Evolutionary conservation across 2,113 vertebrate species (phyloP).

Genomic region (Mobula hypostoma): DNA sequence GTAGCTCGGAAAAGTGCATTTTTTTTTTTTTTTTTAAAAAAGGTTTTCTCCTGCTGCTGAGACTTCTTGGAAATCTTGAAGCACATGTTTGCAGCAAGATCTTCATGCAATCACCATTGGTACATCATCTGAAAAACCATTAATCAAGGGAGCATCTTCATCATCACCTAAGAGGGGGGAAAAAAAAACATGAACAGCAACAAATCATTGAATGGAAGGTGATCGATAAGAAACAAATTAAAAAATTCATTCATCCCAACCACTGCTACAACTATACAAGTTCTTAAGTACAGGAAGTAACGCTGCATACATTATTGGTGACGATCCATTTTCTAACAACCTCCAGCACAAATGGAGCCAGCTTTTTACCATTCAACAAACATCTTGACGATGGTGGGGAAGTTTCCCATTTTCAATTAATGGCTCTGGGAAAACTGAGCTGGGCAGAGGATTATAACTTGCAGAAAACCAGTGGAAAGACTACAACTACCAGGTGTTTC

Average conservation of each 20-base stretch:
- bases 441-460: neutral
- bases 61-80: slow-evolving; percentile 59
- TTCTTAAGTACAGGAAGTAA: neutral
- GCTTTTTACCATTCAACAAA: neutral
- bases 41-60: neutral
- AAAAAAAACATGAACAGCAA: slow-evolving; percentile 36
- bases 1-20: slow-evolving; percentile 71
- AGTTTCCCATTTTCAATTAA: neutral
- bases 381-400: neutral
- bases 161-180: slow-evolving; percentile 73
- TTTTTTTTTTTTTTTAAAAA: neutral
- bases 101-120: slow-evolving; percentile 97
- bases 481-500: neutral
- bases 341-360: neutral
- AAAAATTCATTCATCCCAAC: neutral
- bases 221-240: neutral
- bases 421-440: neutral
- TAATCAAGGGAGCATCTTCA: slow-evolving; percentile 94
- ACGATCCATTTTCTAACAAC: neutral
- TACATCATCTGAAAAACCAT: slow-evolving; percentile 94
- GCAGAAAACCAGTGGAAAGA: neutral
- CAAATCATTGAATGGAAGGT: neutral
- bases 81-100: slow-evolving; percentile 58
- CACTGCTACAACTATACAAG: neutral
- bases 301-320: too few species aligned